phyloP scores from a whole-genome alignment of 2,888 invertebrate genomes.

The Blomia tropicalis region DNA sequence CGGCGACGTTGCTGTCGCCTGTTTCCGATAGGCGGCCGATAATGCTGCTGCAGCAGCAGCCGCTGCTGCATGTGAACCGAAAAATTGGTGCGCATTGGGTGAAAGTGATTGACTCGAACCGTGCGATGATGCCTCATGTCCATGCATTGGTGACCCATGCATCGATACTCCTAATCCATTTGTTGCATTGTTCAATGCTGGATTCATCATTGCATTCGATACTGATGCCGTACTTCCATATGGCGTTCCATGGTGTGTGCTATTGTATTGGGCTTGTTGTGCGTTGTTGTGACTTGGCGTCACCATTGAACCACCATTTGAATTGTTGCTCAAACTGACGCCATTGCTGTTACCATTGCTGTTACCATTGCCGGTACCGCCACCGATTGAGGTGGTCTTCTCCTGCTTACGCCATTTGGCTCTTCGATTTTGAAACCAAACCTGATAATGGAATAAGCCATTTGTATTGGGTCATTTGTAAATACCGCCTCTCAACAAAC shows the following conservation, averaged over 20 bases:
- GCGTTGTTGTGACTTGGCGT: constrained; percentile 1
- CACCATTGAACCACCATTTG: neutral
- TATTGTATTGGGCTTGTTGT: neutral
- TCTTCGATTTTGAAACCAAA: constrained; percentile 33
- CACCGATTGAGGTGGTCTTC: constrained; percentile 27
- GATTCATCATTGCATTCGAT: neutral
- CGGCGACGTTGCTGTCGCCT: constrained; percentile 14
- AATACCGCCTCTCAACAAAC: too few relatives aligned
- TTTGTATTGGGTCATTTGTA: too few relatives aligned
- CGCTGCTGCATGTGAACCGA: constrained; percentile 9
- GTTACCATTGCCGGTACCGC: neutral
- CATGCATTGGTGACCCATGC: neutral
- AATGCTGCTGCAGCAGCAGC: constrained; percentile 26
- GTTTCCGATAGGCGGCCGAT: constrained; percentile 16
- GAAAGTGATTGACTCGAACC: neutral
- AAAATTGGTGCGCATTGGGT: neutral
- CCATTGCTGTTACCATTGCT: neutral
- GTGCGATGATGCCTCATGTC: neutral
- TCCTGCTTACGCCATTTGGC: constrained; percentile 36
- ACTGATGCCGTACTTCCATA: neutral
- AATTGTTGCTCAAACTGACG: too few relatives aligned
- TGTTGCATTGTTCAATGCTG: constrained; percentile 1
- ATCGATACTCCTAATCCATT: neutral
- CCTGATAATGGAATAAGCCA: constrained; percentile 27
- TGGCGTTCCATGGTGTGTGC: neutral